These are phyloP conservation scores for Luscinia luscinia DNA, from an alignment of 2,797 vertebrate species.

Conservation along the genomic window DNA sequence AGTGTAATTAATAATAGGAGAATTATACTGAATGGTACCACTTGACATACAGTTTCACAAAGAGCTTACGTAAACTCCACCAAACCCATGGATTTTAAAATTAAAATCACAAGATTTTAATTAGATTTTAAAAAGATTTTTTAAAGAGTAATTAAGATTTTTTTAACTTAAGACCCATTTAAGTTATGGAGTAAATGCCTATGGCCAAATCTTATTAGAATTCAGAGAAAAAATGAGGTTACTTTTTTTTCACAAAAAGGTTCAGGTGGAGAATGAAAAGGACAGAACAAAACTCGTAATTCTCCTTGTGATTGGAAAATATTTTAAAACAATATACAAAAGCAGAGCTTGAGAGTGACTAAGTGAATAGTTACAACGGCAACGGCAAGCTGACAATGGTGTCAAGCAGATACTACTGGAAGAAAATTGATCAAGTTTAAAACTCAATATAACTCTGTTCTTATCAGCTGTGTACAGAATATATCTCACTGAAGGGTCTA, in stretches of 20 bases:
- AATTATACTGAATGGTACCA: constrained; percentile 7
- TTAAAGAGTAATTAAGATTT: too few species aligned
- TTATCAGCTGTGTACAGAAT: neutral
- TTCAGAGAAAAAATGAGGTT: neutral
- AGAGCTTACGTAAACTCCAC: constrained; percentile 27
- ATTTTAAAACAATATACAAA: neutral
- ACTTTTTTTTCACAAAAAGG: neutral
- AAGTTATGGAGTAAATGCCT: neutral
- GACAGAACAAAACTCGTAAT: neutral
- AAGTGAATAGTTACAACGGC: neutral
- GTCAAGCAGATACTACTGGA: neutral
- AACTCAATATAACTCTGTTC: neutral
- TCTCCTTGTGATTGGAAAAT: neutral
- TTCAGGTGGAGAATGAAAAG: neutral
- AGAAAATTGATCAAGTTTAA: neutral
- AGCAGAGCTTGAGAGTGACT: neutral
- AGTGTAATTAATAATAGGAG: constrained; percentile 4
- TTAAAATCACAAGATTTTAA: neutral
- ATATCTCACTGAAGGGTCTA: neutral
- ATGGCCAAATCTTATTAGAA: neutral
- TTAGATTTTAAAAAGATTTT: too few species aligned
- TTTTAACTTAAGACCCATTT: neutral
- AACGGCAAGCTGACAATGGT: neutral
- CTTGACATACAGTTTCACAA: constrained; percentile 23
- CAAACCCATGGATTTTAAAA: constrained; percentile 27